Evolutionary conservation across 2,797 vertebrate species (phyloP).

Genomic region (Etheostoma nigrum): DNA sequence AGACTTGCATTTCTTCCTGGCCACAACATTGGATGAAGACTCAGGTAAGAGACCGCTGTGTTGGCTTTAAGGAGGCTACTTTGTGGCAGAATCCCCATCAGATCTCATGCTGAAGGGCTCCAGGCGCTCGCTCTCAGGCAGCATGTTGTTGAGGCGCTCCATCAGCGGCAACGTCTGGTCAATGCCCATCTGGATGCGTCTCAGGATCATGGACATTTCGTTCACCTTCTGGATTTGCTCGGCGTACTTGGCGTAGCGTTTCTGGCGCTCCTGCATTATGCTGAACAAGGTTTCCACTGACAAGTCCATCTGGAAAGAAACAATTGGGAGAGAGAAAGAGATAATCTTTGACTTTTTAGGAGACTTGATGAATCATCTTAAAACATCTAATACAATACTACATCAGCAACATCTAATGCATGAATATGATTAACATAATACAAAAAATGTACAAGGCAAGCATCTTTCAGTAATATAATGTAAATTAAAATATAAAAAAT

Average conservation of each 20-base stretch:
- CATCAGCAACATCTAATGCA: background rate
- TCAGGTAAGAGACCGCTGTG: constrained; percentile 7
- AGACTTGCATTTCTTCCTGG: constrained; percentile 21
- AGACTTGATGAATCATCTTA: background rate
- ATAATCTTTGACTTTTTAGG: background rate
- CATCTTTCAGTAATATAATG: background rate
- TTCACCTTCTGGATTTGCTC: constrained; percentile 99
- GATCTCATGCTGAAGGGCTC: constrained; percentile 96
- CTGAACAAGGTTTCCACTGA: constrained; percentile 95
- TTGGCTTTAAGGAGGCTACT: constrained; percentile 51
- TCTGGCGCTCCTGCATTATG: constrained; percentile 99
- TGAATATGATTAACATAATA: background rate
- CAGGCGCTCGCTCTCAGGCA: constrained; percentile 94
- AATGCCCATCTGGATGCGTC: constrained; percentile 99
- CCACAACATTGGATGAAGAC: constrained; percentile 5
- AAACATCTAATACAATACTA: constrained; percentile 2
- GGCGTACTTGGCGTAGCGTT: constrained; percentile 96
- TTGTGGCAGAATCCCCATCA: constrained; percentile 81
- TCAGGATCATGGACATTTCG: constrained; percentile 98
- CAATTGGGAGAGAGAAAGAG: background rate
- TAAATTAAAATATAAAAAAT: background rate
- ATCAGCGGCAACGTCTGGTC: constrained; percentile 97
- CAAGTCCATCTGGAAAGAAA: constrained; percentile 90
- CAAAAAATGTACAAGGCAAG: no score
- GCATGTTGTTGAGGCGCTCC: constrained; percentile 96